Evolutionary conservation across 2,113 vertebrate genomes (phyloP).

Genomic region (Amia ocellicauda): DNA sequence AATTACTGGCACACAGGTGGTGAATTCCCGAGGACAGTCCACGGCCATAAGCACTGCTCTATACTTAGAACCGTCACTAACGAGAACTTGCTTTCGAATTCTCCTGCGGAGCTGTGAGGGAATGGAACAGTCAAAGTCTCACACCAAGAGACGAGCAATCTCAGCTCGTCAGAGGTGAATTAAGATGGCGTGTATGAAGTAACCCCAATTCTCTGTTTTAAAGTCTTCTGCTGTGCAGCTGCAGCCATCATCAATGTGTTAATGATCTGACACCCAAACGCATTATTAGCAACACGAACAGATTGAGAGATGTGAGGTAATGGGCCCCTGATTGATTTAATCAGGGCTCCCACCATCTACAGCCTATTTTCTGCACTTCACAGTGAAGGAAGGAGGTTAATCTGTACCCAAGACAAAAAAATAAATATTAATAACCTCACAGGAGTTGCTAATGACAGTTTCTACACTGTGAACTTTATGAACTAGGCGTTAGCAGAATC

Average conservation of each 20-base stretch:
- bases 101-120: conserved; percentile 27
- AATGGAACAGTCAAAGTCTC: conserved; percentile 21
- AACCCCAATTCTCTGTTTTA: neutral
- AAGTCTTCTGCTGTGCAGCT: neutral
- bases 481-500: too few species aligned
- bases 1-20: too few species aligned
- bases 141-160: conserved; percentile 7
- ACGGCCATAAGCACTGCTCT: too few species aligned
- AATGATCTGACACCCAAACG: conserved; percentile 15
- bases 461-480: too few species aligned
- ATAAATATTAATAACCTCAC: too few species aligned
- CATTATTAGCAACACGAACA: neutral
- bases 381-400: neutral
- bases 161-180: conserved; percentile 25
- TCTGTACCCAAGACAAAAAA: conserved; percentile 24
- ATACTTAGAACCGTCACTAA: neutral
- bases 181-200: conserved; percentile 1
- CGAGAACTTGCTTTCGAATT: conserved; percentile 5
- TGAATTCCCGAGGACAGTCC: too few species aligned
- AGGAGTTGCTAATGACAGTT: too few species aligned
- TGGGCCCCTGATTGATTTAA: neutral
- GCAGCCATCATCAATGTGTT: neutral
- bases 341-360: neutral
- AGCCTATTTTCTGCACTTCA: conserved; percentile 14
- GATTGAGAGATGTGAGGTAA: neutral